Conservation (phyloP, 2,113 vertebrate species). For the Hypocryptadius cinnamomeus region DNA sequence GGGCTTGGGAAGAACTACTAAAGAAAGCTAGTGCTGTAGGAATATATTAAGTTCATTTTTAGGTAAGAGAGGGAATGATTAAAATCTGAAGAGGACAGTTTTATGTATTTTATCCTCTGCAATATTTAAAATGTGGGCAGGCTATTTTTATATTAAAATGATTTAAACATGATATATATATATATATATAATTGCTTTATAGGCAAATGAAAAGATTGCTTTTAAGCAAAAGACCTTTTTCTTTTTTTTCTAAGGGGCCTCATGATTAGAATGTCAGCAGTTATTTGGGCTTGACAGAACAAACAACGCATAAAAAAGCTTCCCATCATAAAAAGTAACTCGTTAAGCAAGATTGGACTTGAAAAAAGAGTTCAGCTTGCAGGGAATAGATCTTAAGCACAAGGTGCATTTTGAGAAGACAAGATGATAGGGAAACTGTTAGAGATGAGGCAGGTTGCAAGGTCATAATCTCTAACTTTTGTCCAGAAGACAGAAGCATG, state of each 20-base stretch:
- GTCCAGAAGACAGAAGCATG: not conserved
- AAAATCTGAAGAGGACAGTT: not conserved
- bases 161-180: not conserved
- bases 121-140: not conserved
- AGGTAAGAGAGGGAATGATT: not conserved
- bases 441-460: not conserved
- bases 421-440: not conserved
- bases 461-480: not conserved
- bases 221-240: not conserved
- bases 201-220: not conserved
- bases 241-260: not conserved
- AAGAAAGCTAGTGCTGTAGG: not conserved
- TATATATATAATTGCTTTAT: not conserved
- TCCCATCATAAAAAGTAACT: constrained; percentile 44
- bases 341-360: constrained; percentile 48
- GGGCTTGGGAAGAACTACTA: not conserved
- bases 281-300: constrained; percentile 53
- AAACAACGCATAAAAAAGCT: constrained; percentile 23
- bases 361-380: constrained; percentile 39
- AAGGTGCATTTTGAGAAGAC: not conserved
- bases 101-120: not conserved
- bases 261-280: constrained; percentile 30
- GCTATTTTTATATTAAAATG: constrained; percentile 17
- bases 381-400: not conserved
- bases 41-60: not conserved